Conservation (phyloP, 2,888 invertebrate genomes). For the Hirtodrosophila trivittata region DNA sequence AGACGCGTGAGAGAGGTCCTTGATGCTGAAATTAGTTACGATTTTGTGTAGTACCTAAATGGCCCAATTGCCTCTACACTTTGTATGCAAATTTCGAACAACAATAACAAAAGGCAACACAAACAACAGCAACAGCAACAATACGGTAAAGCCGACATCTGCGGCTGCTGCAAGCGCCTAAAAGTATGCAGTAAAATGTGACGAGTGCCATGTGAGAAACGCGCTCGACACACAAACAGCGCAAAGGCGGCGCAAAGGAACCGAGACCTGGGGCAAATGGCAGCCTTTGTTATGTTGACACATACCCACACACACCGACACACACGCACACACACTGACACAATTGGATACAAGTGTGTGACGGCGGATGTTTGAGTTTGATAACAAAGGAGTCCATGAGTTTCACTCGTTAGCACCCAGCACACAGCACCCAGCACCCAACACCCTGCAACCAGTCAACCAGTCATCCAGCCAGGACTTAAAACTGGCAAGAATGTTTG, state of each 20-base stretch:
- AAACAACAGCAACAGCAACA: slow-evolving; percentile 11
- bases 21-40: slow-evolving; percentile 62
- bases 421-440: slow-evolving; percentile 17
- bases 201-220: slow-evolving; percentile 56
- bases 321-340: slow-evolving; percentile 8
- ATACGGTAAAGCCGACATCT: slow-evolving; percentile 1
- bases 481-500: slow-evolving; percentile 11
- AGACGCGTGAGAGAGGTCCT: slow-evolving; percentile 32
- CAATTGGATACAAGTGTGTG: slow-evolving; percentile 8
- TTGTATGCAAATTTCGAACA: slow-evolving; percentile 60
- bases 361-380: slow-evolving; percentile 1
- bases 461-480: too few relatives aligned
- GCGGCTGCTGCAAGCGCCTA: slow-evolving; percentile 41
- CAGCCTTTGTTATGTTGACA: slow-evolving; percentile 57
- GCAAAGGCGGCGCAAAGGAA: slow-evolving; percentile 31
- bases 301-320: slow-evolving; percentile 9
- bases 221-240: slow-evolving; percentile 31
- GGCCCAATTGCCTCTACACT: slow-evolving; percentile 55
- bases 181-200: slow-evolving; percentile 62
- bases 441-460: slow-evolving; percentile 6
- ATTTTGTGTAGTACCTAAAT: slow-evolving; percentile 56
- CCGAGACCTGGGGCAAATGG: slow-evolving; percentile 43
- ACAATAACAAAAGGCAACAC: slow-evolving; percentile 40
- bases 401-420: slow-evolving; percentile 41
- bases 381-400: slow-evolving; percentile 43